phyloP scores from a whole-genome alignment of 2,888 invertebrate genomes.

The Tachina grossa region DNA sequence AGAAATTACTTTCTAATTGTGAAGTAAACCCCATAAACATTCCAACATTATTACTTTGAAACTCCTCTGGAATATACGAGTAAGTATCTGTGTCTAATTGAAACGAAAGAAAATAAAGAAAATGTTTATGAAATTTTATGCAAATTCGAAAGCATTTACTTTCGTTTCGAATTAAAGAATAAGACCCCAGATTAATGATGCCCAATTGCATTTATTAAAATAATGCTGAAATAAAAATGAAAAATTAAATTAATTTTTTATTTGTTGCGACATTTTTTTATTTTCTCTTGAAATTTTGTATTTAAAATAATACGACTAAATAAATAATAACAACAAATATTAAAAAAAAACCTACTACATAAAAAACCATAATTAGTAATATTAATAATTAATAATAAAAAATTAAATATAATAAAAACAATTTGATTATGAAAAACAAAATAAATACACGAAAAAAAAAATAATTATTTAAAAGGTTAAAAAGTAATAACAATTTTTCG shows the following conservation, averaged over 20 bases:
- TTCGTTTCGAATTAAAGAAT: too few species aligned
- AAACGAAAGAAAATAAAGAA: too few species aligned
- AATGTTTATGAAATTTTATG: too few species aligned
- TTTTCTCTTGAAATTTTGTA: background rate
- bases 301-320: constrained; percentile 63
- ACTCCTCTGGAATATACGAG: too few species aligned
- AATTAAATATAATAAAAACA: constrained; percentile 47
- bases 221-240: too few species aligned
- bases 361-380: constrained; percentile 37
- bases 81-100: too few species aligned
- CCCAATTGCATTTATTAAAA: too few species aligned
- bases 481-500: constrained; percentile 60
- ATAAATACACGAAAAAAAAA: constrained; percentile 23
- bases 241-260: background rate
- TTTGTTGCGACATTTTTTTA: background rate
- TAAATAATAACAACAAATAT: constrained; percentile 70
- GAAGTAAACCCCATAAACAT: too few species aligned
- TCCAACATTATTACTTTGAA: too few species aligned
- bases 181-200: too few species aligned
- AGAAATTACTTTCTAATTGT: too few species aligned
- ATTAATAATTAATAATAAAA: constrained; percentile 24
- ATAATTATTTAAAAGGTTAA: constrained; percentile 31
- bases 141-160: too few species aligned
- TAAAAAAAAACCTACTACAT: constrained; percentile 28
- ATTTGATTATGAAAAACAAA: constrained; percentile 40